Evolutionary conservation across 53 echinoderm and acorn worm genomes (phyloP).

Genomic region (Luidia sarsii): DNA sequence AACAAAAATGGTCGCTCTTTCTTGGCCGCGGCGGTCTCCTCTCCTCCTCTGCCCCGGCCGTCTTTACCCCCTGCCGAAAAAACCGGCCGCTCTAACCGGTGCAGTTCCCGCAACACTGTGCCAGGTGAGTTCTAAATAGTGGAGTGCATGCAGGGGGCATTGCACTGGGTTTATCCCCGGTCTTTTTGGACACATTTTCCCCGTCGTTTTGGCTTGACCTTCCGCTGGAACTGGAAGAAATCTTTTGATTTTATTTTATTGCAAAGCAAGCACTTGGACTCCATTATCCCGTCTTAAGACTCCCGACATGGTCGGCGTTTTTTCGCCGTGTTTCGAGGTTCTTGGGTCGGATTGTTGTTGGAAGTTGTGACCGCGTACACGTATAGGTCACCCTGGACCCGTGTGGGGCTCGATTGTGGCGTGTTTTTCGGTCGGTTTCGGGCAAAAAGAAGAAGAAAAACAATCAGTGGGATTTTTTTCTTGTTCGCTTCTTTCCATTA

Average conservation of each 20-base stretch:
- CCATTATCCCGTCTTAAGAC: slow-evolving; percentile 79
- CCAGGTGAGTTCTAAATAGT: slow-evolving; percentile 30
- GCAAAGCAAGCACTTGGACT: slow-evolving; percentile 87
- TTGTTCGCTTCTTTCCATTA: slow-evolving; percentile 52
- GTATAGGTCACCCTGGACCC: background rate
- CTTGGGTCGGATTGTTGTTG: background rate
- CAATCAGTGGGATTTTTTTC: slow-evolving; percentile 52
- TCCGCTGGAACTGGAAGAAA: slow-evolving; percentile 73
- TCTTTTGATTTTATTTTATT: slow-evolving; percentile 84
- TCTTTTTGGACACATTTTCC: slow-evolving; percentile 66
- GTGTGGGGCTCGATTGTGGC: slow-evolving; percentile 34
- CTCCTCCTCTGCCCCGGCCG: slow-evolving; percentile 27
- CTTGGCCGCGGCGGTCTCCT: slow-evolving; percentile 68
- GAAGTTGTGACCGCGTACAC: slow-evolving; percentile 11
- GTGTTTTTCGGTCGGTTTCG: slow-evolving; percentile 43
- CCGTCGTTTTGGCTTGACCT: slow-evolving; percentile 85
- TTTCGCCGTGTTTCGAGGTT: slow-evolving; percentile 44
- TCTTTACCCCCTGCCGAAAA: slow-evolving; percentile 11
- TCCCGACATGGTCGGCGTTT: slow-evolving; percentile 49
- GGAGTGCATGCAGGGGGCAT: slow-evolving; percentile 46
- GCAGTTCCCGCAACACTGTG: slow-evolving; percentile 22
- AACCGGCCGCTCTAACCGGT: slow-evolving; percentile 5
- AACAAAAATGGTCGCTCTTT: slow-evolving; percentile 97
- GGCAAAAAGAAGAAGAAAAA: background rate
- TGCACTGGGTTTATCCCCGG: slow-evolving; percentile 46